Conservation (phyloP, 2,797 vertebrate species). For the Phoxinus dragarum region DNA sequence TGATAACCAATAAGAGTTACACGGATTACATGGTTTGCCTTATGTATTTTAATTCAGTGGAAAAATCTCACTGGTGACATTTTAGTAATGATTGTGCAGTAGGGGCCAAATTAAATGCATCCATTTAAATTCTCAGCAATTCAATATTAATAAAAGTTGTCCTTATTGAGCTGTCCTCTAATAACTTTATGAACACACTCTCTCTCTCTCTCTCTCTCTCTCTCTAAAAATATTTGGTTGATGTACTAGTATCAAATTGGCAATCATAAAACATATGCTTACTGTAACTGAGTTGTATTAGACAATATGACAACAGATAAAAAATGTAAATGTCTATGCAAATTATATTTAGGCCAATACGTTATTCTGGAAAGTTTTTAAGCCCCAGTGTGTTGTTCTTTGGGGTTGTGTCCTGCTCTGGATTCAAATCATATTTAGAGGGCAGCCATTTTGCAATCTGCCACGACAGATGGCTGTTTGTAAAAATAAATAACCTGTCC, state of each 20-base stretch:
- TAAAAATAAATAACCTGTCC: constrained; percentile 68
- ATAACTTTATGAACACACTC: neutral
- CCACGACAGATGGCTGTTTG: constrained; percentile 71
- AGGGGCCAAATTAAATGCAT: neutral
- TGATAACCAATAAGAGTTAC: neutral
- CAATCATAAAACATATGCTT: neutral
- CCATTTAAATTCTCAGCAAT: neutral
- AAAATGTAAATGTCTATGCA: neutral
- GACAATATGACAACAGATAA: neutral
- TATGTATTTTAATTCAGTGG: neutral
- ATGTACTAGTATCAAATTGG: neutral
- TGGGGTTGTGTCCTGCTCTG: constrained; percentile 29
- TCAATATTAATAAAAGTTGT: constrained; percentile 5
- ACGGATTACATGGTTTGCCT: neutral
- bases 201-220: neutral
- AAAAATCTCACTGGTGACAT: constrained; percentile 5
- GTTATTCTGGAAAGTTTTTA: constrained; percentile 7
- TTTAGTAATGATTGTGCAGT: neutral
- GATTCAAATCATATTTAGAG: constrained; percentile 59
- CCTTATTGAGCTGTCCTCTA: neutral
- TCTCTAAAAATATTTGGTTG: neutral
- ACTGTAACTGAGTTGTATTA: neutral
- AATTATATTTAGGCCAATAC: constrained; percentile 5
- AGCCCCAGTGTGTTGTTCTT: constrained; percentile 10
- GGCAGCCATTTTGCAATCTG: constrained; percentile 62